Evolutionary conservation across 2,888 invertebrate species (phyloP).

Genomic region (Cerastis rubricosa): DNA sequence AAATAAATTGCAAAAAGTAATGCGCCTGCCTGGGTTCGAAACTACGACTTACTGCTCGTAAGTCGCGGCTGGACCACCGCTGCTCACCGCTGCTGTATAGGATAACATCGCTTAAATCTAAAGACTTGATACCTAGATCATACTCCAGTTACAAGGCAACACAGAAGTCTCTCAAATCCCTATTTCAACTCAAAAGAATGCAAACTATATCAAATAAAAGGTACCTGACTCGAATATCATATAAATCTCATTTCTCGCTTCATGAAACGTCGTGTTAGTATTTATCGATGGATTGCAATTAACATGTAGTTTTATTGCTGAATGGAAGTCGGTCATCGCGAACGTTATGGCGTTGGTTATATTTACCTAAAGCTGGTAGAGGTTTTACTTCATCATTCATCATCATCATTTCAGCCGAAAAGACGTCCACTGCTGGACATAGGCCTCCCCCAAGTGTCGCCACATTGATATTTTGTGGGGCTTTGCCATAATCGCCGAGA

Average conservation of each 20-base stretch:
- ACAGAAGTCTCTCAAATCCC: not conserved
- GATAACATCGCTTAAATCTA: not conserved
- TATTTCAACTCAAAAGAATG: constrained; percentile 9
- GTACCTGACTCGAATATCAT: constrained; percentile 14
- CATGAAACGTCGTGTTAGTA: constrained; percentile 15
- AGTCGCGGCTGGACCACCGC: too few relatives aligned
- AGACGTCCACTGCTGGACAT: too few relatives aligned
- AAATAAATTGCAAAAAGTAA: too few relatives aligned
- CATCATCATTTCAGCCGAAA: too few relatives aligned
- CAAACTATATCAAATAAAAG: constrained; percentile 15
- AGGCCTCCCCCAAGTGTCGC: too few relatives aligned
- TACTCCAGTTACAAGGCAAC: not conserved
- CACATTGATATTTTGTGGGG: too few relatives aligned
- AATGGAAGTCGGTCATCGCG: constrained; percentile 41
- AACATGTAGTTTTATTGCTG: constrained; percentile 33
- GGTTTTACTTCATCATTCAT: too few relatives aligned
- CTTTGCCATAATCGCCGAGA: too few relatives aligned
- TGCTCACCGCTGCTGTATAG: too few relatives aligned
- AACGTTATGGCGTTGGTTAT: constrained; percentile 17
- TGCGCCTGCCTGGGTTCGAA: too few relatives aligned
- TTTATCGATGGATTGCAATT: constrained; percentile 39
- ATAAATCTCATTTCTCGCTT: constrained; percentile 36
- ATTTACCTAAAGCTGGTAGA: not conserved
- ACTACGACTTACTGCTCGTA: too few relatives aligned
- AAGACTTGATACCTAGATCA: not conserved